Percentiles rank a stretch among this genome's conserved stretches.
These are phyloP conservation scores for Drosophila aldrichi DNA, from an alignment of 2,888 invertebrate genomes.

Conservation along the genomic window DNA sequence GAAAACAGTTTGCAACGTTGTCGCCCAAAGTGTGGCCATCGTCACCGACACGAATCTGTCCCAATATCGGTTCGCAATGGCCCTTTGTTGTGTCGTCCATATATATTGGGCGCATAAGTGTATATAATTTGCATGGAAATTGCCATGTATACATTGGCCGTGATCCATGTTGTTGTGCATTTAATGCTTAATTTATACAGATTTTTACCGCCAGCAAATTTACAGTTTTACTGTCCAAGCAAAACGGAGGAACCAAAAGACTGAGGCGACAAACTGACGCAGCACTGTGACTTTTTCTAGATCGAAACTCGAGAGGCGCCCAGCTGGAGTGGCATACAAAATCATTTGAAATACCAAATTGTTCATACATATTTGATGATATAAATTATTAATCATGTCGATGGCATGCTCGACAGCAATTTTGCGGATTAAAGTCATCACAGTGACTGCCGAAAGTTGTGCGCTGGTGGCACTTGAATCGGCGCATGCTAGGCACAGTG, in stretches of 20 bases:
- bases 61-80: conserved; percentile 38
- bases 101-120: conserved; percentile 61
- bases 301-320: conserved; percentile 11
- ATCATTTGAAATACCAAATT: conserved; percentile 51
- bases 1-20: conserved; percentile 71
- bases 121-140: conserved; percentile 79
- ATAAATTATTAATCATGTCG: conserved; percentile 66
- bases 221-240: conserved; percentile 35
- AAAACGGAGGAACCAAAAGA: conserved; percentile 44
- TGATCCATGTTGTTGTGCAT: conserved; percentile 61
- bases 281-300: conserved; percentile 15
- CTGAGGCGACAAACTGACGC: conserved; percentile 37
- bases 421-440: conserved; percentile 22
- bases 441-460: conserved; percentile 61
- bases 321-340: conserved; percentile 15
- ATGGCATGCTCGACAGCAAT: conserved; percentile 40
- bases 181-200: conserved; percentile 77
- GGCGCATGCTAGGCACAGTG: conserved; percentile 41
- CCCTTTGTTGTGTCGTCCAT: conserved; percentile 46
- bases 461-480: conserved; percentile 60
- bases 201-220: conserved; percentile 56
- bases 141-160: conserved; percentile 50
- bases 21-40: conserved; percentile 77
- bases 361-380: conserved; percentile 66
- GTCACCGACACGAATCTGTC: conserved; percentile 44